A percentile compares a stretch with the other conserved stretches of the same genome.
phyloP scores from a whole-genome alignment of 35 echinoderm and acorn worm species.

The Lytechinus variegatus region DNA sequence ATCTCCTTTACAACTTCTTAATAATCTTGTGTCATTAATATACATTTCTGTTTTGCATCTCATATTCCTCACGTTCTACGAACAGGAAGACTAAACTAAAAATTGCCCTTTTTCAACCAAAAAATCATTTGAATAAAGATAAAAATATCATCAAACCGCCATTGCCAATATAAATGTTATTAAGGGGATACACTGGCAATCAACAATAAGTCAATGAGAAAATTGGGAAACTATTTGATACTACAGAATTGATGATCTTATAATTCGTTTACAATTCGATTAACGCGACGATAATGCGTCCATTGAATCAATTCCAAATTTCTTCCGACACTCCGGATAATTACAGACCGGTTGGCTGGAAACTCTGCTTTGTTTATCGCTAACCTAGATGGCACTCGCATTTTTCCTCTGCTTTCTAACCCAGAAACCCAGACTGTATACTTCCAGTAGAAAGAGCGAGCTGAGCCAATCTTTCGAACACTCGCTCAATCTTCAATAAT shows the following conservation, averaged over 20 bases:
- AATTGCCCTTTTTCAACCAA: too few relatives aligned
- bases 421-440: not conserved
- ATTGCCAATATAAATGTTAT: not conserved
- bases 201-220: not conserved
- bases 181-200: not conserved
- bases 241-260: not conserved
- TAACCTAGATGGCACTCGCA: not conserved
- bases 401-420: not conserved
- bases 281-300: not conserved
- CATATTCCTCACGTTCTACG: too few relatives aligned
- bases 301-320: not conserved
- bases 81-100: too few relatives aligned
- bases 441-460: not conserved
- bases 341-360: not conserved
- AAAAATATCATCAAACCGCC: not conserved
- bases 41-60: too few relatives aligned
- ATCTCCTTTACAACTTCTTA: too few relatives aligned
- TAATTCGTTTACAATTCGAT: not conserved
- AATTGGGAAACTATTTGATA: not conserved
- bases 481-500: constrained; percentile 16
- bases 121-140: not conserved
- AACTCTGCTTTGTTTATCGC: not conserved
- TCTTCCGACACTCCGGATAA: not conserved
- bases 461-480: constrained; percentile 15
- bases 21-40: too few relatives aligned